Conservation (phyloP, 2,888 invertebrate species). For the Acanthopleura granulata region DNA sequence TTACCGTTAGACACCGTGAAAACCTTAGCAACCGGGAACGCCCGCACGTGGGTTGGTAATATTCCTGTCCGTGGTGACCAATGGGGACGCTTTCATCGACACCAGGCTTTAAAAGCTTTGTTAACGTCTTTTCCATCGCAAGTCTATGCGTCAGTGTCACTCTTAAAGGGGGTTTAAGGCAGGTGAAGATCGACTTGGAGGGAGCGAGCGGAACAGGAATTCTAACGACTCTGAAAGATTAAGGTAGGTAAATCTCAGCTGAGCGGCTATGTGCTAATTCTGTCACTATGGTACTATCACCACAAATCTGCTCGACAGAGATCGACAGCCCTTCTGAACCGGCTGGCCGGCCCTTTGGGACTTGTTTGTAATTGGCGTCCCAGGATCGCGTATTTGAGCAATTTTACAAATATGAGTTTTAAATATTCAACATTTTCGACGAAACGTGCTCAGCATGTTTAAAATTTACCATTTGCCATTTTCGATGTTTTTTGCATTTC, state of each 20-base stretch:
- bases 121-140: constrained; percentile 8
- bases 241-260: not conserved
- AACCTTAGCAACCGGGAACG: constrained; percentile 12
- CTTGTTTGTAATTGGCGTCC: no score
- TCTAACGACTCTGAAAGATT: not conserved
- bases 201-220: not conserved
- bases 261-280: no score
- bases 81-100: not conserved
- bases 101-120: constrained; percentile 17
- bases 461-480: no score
- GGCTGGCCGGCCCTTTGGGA: no score
- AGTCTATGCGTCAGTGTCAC: not conserved
- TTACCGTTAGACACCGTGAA: constrained; percentile 3
- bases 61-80: not conserved
- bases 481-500: no score
- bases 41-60: constrained; percentile 16
- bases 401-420: no score
- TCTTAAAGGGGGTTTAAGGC: constrained; percentile 7
- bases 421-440: no score
- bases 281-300: no score
- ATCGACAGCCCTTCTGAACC: no score
- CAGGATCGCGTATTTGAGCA: no score
- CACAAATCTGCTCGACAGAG: no score
- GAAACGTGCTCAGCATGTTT: no score
- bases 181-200: constrained; percentile 12